Evolutionary conservation across 2,797 vertebrate genomes (phyloP), one percentile per base, ranked within the genome.

Genomic region (Limnodromus scolopaceus): DNA sequence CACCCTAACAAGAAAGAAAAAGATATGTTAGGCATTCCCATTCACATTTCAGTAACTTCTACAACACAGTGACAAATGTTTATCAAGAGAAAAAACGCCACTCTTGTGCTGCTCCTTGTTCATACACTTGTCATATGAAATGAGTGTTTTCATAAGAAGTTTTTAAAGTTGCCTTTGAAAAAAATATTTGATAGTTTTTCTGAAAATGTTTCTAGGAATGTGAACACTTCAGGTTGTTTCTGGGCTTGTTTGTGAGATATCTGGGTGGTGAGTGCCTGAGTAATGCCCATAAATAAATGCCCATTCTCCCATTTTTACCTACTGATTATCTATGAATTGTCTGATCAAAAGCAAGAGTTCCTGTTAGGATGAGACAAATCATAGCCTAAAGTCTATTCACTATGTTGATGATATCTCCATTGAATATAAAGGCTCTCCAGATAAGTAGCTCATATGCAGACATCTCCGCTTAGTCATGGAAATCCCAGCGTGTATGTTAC

Each of bases 1-100:
- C 91, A 49, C 99, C 98, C 98, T 98, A 95, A 24, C 15, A 90
- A 94, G 41, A 93, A 88, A 85, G 25, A 88, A 71, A 43, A 60
- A 41, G 51, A 24, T 6, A 63, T 5, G 19, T 87, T 57, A 39
- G 11, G 11, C 48, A 87, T 55, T 82, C 20, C 8, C 10, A 24
- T 53, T 49, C 43, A 53, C 32, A 77, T n/a, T 79, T 82, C 22
- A 25, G 2, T 25, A 76, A 79, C n/a, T 51, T 91, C 36, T 69
- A 39, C 34, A 92, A 64, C 4, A 16, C 11, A 24, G 27, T 28
- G 7, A 66, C 30, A 69, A 38, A 79, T 7, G 28, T 45, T 88
- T 66, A 28, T 28, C 5, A 71, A 76, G 28, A 78, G n/a, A 43
- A 88, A 87, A 93, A 49, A 0, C 8, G 49, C 6, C 41, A 39